These are phyloP conservation scores for Paedocypris micromegethes DNA, from an alignment of 2,797 vertebrate genomes.

Conservation along the genomic window DNA sequence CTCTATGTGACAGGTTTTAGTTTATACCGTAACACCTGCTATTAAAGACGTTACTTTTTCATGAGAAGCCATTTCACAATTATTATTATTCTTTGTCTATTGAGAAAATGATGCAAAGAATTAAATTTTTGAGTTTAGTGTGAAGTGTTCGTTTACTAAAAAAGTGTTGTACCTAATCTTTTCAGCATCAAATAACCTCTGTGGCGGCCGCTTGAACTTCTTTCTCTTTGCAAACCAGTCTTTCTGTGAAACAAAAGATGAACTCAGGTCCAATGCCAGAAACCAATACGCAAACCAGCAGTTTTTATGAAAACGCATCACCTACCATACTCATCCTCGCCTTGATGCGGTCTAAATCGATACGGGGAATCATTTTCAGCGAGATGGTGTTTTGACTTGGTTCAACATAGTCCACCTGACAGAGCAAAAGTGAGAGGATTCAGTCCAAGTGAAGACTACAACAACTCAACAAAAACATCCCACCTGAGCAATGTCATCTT, in stretches of 20 bases:
- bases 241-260: constrained; percentile 68
- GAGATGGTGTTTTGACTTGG: constrained; percentile 97
- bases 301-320: neutral
- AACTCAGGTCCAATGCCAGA: neutral
- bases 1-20: no score
- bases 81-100: no score
- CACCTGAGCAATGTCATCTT: constrained; percentile 97
- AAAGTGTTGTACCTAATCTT: constrained; percentile 78
- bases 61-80: no score
- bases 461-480: neutral
- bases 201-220: constrained; percentile 87
- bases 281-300: no score
- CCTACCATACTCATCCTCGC: constrained; percentile 90
- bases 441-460: neutral
- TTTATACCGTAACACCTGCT: no score
- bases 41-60: no score
- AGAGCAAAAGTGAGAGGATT: neutral
- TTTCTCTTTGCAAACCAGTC: constrained; percentile 94
- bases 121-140: no score
- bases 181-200: constrained; percentile 89
- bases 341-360: constrained; percentile 94
- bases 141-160: neutral
- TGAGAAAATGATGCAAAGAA: no score
- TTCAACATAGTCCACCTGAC: constrained; percentile 93
- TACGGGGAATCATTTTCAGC: constrained; percentile 93